A percentile compares a stretch with the other conserved stretches of the same genome.
Conservation (phyloP, 2,797 vertebrate species). For the Linurgus olivaceus region DNA sequence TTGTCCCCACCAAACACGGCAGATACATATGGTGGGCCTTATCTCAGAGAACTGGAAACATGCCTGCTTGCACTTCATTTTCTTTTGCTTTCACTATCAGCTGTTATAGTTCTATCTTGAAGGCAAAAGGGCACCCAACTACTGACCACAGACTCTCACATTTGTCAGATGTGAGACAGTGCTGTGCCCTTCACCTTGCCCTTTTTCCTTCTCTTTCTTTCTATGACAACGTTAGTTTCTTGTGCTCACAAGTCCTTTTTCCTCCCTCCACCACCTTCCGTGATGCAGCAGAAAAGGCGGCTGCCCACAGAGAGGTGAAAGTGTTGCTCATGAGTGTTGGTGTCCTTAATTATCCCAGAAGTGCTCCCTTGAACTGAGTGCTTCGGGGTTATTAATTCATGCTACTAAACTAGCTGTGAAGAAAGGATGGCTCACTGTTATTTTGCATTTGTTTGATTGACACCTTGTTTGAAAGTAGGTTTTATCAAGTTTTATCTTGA, state of each 20-base stretch:
- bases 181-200: not conserved
- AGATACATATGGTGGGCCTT: not conserved
- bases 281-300: not conserved
- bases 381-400: not conserved
- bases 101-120: not conserved
- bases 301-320: not conserved
- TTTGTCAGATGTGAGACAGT: not conserved
- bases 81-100: not conserved
- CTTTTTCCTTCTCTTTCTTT: not conserved
- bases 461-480: not conserved
- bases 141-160: not conserved
- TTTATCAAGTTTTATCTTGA: slow-evolving; percentile 26
- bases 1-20: not conserved
- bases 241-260: not conserved
- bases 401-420: not conserved
- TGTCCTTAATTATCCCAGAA: slow-evolving; percentile 3
- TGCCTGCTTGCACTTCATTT: not conserved
- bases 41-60: not conserved
- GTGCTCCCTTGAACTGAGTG: not conserved
- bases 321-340: not conserved
- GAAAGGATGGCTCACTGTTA: not conserved
- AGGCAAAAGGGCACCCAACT: not conserved
- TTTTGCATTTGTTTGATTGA: slow-evolving; percentile 17
- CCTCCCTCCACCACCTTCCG: not conserved
- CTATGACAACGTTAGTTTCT: not conserved